Conservation (phyloP, 2,113 vertebrate genomes). For the Myrmecophaga tridactyla region DNA sequence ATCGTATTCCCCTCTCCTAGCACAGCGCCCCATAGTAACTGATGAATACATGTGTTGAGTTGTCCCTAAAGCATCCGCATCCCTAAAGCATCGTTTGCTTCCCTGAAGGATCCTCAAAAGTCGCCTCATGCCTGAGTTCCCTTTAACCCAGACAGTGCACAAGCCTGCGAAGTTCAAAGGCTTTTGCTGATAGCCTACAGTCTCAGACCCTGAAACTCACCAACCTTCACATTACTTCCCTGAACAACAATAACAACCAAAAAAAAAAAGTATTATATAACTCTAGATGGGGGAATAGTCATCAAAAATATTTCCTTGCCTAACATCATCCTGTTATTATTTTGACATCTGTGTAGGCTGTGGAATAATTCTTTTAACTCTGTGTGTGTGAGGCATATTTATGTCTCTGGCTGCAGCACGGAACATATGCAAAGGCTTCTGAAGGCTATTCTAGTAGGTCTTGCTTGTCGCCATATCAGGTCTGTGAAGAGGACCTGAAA, state of each 20-base stretch:
- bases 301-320: conserved; percentile 82
- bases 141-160: neutral
- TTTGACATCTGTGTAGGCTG: conserved; percentile 85
- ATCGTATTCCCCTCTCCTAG: neutral
- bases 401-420: conserved; percentile 67
- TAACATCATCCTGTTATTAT: conserved; percentile 82
- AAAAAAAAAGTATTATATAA: conserved; percentile 76
- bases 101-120: neutral
- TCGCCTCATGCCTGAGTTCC: neutral
- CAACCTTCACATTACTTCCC: conserved; percentile 45
- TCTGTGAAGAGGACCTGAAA: neutral
- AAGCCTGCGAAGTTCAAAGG: conserved; percentile 23
- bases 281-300: conserved; percentile 73
- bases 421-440: conserved; percentile 59
- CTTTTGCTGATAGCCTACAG: neutral
- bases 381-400: conserved; percentile 81
- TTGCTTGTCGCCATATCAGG: conserved; percentile 31
- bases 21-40: neutral
- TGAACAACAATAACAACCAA: conserved; percentile 53
- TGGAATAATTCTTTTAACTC: conserved; percentile 76
- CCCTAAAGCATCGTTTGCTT: neutral
- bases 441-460: conserved; percentile 57
- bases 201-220: conserved; percentile 28
- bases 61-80: neutral
- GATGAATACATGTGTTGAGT: too few species aligned